Conservation (phyloP, 2,888 invertebrate genomes). For the Clanis bilineata region DNA sequence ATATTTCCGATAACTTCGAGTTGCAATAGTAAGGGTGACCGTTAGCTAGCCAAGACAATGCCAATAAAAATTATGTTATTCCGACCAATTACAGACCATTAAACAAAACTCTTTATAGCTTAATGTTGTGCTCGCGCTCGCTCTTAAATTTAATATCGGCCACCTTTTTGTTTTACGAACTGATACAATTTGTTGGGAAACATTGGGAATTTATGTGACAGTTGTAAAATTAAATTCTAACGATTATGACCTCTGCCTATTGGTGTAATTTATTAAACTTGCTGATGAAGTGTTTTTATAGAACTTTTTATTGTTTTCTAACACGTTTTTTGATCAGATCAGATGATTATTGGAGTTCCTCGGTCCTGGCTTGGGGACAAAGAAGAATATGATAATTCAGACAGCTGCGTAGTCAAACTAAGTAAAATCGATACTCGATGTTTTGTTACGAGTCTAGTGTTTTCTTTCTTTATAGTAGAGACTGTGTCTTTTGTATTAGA, state of each 20-base stretch:
- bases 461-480: no score
- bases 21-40: constrained; percentile 41
- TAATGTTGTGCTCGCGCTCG: constrained; percentile 50
- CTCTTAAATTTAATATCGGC: constrained; percentile 46
- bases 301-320: neutral
- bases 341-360: no score
- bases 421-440: no score
- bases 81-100: constrained; percentile 70
- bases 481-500: no score
- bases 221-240: constrained; percentile 12
- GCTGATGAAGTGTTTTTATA: neutral
- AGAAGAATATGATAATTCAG: no score
- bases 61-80: constrained; percentile 75
- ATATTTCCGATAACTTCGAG: constrained; percentile 29
- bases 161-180: constrained; percentile 44
- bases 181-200: constrained; percentile 29
- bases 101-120: constrained; percentile 69
- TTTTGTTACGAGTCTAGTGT: no score
- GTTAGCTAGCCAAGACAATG: constrained; percentile 62
- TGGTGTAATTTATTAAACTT: constrained; percentile 2
- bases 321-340: no score
- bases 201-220: constrained; percentile 22
- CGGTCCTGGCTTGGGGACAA: no score
- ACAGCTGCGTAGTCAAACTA: no score
- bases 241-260: constrained; percentile 3